Base-by-base conservation (phyloP, 2,797 vertebrate species). In the Rhodeus uyekii region DNA sequence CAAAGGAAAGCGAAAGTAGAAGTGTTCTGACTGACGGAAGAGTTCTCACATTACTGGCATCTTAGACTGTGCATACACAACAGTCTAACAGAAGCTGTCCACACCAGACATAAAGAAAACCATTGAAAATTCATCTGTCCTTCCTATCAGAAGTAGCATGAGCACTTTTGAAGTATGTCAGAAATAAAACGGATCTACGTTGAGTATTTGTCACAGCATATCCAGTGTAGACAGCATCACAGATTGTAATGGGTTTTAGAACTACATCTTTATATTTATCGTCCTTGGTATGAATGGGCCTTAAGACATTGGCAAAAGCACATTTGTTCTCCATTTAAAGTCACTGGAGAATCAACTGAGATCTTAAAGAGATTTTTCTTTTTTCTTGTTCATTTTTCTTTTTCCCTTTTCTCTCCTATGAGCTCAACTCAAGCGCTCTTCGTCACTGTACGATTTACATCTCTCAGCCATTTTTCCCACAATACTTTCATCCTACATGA, bases 401-500 rank as follows among this genome's bases (percentile, higher is more conserved):
- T 36, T 55, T 61, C 16, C 22, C 22, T 36, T 61, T 42, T 12
- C 3, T 29, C 32, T 32, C 18, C 53, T 61, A 3, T 7, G 61
- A 39, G 24, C 53, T 58, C 9, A 42, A 1, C 1, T 10, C 0
- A 24, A 61, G 27, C 22, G 34, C 19, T 22, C 8, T 32, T 32
- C 3, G 12, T 29, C 32, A 14, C 34, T 22, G 32, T 50, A 19
- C 10, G 9, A 61, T 72, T 63, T 74, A 10, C 34, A 65, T 74
- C 44, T 34, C 29, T 3, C 29, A 24, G 64, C 4, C 36, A 2
- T 46, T 65, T 27, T 68, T 14, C 74, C 42, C 34, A 22, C 29
- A 72, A 32, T 55, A 55, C 74, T 60, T 68, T 72, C 19, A 72
- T 46, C 22, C 36, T 63, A 39, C 46, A 67, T 74, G 75, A 84